phyloP scores from a whole-genome alignment of 1,140 invertebrate genomes.

The Bacillus rossius region DNA sequence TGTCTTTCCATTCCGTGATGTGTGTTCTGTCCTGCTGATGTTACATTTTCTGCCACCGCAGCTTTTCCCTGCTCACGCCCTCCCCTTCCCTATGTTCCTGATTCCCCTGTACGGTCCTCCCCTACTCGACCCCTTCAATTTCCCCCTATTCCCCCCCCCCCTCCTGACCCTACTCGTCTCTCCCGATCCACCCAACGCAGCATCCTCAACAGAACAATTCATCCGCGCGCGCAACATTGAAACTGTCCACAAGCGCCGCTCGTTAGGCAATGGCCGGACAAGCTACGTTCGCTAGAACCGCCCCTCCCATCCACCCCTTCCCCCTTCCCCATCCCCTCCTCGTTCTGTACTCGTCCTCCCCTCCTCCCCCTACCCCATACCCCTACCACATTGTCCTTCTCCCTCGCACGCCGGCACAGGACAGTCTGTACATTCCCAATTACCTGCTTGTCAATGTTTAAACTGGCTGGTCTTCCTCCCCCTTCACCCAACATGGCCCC shows the following conservation, averaged over 20 bases:
- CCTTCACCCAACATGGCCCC: too few relatives aligned
- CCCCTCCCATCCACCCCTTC: background rate
- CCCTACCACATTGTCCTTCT: too few relatives aligned
- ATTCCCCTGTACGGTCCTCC: background rate
- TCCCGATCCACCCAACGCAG: background rate
- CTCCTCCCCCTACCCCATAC: background rate
- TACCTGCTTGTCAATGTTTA: constrained; percentile 16
- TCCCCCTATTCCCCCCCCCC: too few relatives aligned
- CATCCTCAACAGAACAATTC: constrained; percentile 10
- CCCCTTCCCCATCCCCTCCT: background rate
- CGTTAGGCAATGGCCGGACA: constrained; percentile 11
- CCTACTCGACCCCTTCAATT: background rate
- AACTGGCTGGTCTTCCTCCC: background rate
- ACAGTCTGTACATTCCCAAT: constrained; percentile 14
- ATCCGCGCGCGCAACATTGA: constrained; percentile 11
- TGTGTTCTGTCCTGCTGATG: constrained; percentile 2
- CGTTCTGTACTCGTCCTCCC: background rate
- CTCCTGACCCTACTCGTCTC: background rate
- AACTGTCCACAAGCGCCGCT: constrained; percentile 15
- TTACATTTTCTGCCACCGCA: constrained; percentile 1
- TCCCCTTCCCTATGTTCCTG: background rate
- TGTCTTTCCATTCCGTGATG: too few relatives aligned
- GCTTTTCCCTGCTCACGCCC: background rate
- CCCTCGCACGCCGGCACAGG: too few relatives aligned
- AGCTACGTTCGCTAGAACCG: background rate